A percentile compares a stretch with the other conserved stretches of the same genome.
Conservation (phyloP, 2,888 invertebrate genomes). For the Platypus cylindrus region DNA sequence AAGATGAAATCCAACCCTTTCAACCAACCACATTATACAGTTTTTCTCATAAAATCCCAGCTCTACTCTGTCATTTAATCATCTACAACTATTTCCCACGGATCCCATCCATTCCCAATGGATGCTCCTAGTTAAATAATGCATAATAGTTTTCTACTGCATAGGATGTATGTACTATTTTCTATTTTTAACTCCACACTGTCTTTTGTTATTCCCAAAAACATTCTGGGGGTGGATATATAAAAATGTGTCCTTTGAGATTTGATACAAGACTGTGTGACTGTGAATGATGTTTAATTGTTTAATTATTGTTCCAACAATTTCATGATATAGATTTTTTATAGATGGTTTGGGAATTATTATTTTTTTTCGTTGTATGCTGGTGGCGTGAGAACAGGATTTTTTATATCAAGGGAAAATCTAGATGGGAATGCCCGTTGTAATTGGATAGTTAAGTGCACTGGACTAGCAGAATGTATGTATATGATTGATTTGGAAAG, state of each 20-base stretch:
- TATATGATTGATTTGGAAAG: no score
- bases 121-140: conserved; percentile 11
- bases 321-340: conserved; percentile 23
- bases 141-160: conserved; percentile 13
- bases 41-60: no score
- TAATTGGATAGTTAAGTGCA: no score
- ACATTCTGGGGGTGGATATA: no score
- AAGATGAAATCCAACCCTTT: no score
- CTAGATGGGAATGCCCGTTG: no score
- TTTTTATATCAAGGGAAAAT: no score
- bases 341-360: conserved; percentile 20
- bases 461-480: no score
- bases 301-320: conserved; percentile 23
- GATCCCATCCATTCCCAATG: conserved; percentile 6
- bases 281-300: conserved; percentile 22
- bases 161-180: no score
- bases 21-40: no score
- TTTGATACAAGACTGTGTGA: conserved; percentile 5
- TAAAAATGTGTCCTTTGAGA: conserved; percentile 13
- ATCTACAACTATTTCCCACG: conserved; percentile 15
- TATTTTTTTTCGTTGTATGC: neutral
- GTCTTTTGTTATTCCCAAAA: neutral
- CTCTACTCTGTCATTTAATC: no score
- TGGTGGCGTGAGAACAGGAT: conserved; percentile 9
- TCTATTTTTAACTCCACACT: no score